Conservation (phyloP, 2,888 invertebrate species). For the Rhamnusium bicolor region DNA sequence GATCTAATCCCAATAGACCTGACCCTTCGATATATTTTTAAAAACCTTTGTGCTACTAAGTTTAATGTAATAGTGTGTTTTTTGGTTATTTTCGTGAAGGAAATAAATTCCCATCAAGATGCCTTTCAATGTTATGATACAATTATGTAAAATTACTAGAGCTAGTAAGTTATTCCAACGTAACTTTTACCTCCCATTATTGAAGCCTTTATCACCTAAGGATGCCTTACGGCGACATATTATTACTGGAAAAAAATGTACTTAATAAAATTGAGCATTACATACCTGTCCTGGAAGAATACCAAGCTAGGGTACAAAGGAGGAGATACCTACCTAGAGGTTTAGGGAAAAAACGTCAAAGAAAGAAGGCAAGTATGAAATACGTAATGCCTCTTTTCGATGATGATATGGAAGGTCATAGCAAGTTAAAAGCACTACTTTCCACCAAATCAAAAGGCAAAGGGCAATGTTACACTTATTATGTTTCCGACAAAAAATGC, state of each 20-base stretch:
- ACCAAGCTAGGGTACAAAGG: constrained; percentile 61
- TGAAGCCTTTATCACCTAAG: constrained; percentile 87
- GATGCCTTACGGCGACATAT: constrained; percentile 86
- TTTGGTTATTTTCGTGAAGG: constrained; percentile 26
- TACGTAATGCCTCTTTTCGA: constrained; percentile 67
- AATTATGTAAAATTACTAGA: constrained; percentile 87
- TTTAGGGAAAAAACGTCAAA: constrained; percentile 65
- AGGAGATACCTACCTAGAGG: constrained; percentile 66
- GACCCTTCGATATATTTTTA: constrained; percentile 56
- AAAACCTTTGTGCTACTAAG: constrained; percentile 33
- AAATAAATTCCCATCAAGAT: constrained; percentile 57
- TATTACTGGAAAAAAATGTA: constrained; percentile 85
- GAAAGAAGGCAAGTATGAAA: constrained; percentile 63
- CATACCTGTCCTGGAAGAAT: constrained; percentile 81
- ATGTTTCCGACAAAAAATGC: constrained; percentile 81
- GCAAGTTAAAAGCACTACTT: constrained; percentile 69
- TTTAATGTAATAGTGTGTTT: constrained; percentile 23
- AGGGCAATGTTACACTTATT: constrained; percentile 80
- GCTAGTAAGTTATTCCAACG: constrained; percentile 85
- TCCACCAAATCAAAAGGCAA: constrained; percentile 73
- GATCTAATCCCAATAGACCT: constrained; percentile 51
- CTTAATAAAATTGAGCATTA: constrained; percentile 84
- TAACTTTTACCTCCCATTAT: constrained; percentile 86
- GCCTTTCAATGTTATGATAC: constrained; percentile 73
- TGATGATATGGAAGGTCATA: constrained; percentile 66